Conservation (phyloP, 2,888 invertebrate genomes). For the Scotopteryx bipunctaria region DNA sequence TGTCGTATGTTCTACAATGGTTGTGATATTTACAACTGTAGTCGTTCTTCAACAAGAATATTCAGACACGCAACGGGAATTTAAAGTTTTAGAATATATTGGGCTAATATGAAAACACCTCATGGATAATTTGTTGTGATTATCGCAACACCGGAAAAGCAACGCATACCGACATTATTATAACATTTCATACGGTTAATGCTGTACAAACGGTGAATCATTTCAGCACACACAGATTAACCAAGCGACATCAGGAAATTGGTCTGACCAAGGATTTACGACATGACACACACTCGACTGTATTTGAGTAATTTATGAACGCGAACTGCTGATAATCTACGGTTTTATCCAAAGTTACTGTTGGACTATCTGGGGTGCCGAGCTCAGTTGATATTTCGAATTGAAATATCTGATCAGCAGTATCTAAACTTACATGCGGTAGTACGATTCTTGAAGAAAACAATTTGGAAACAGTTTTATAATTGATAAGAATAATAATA, state of each 20-base stretch:
- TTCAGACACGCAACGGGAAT: too few species aligned
- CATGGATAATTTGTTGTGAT: neutral
- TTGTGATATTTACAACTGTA: neutral
- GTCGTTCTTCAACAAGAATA: too few species aligned
- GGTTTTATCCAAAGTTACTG: neutral
- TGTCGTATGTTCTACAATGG: conserved; percentile 15
- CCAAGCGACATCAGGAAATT: conserved; percentile 38
- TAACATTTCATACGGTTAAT: conserved; percentile 34
- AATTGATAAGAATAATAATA: too few species aligned
- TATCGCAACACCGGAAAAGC: conserved; percentile 31
- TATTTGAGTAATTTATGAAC: conserved; percentile 37
- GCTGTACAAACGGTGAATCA: conserved; percentile 34
- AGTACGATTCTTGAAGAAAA: too few species aligned
- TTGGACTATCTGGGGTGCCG: neutral
- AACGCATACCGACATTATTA: conserved; percentile 37
- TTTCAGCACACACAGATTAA: conserved; percentile 37
- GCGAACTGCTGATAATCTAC: conserved; percentile 19
- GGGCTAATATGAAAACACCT: neutral
- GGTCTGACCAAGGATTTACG: conserved; percentile 40
- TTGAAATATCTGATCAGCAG: neutral
- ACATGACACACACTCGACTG: conserved; percentile 28
- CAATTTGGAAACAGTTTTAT: neutral
- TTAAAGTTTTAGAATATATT: too few species aligned
- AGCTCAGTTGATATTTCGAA: conserved; percentile 3
- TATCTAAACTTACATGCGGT: too few species aligned